Evolutionary conservation across 1,140 invertebrate species (phyloP), one percentile per base, ranked within the genome.

Genomic region (Drosophila simulans): DNA sequence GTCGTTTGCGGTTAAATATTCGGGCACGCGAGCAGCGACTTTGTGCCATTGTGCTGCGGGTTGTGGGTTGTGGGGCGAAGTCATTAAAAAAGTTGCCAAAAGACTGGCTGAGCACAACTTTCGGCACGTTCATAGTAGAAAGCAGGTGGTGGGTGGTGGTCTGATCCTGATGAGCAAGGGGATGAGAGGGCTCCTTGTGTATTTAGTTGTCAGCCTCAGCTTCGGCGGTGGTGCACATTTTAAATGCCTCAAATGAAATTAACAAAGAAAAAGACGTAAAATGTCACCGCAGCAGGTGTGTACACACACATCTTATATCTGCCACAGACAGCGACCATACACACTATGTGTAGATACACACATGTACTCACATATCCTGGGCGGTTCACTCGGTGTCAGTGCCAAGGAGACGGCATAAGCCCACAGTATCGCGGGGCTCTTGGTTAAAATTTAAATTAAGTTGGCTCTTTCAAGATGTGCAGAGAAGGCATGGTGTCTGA

Each of bases 1-100:
- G 83, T 88, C 83, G 83, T 89, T 88, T 88, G 83, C 71, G 83
- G 83, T 89, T 88, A 88, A 88, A 88, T 88, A 88, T 88, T 83
- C 84, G 77, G 70, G 83, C 83, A 83, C 79, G 83, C 84, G 79
- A 86, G 72, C 60, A 79, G 71, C 68, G 83, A 62, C 79, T 77
- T 63, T 65, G 54, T 64, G 54, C 72, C 53, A 64, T 76, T 70
- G 63, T 68, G 70, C 17, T 69, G 65, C 56, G 74, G 63, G 56
- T 37, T 62, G 49, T 51, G 74, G 63, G 56, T 27, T 62, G 49
- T 51, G 62, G 59, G 66, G 63, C 70, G 64, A 83, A 83, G 83
- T 88, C 82, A 86, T 86, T 86, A 86, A 88, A 88, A 86, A 86
- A 89, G 83, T 88, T 88, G 40, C 79, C 83, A 88, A 88, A 75